phyloP scores from a whole-genome alignment of 1,140 invertebrate genomes.

The Drosophila mauritiana region DNA sequence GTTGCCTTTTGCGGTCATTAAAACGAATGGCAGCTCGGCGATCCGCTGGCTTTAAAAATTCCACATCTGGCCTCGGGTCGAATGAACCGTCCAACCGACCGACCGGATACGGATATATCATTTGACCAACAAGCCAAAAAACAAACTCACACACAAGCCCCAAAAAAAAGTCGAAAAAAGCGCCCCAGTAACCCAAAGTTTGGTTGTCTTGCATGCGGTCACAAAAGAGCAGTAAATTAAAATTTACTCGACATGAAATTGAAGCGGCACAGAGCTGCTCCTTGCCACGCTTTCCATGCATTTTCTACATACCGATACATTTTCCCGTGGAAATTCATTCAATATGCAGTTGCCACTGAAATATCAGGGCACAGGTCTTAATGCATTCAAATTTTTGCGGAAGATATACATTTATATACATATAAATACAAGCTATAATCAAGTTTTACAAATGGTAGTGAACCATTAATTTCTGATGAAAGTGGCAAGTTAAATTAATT shows the following conservation, averaged over 20 bases:
- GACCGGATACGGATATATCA: slow-evolving; percentile 75
- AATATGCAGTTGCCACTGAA: slow-evolving; percentile 18
- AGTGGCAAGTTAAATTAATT: background rate
- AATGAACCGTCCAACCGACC: slow-evolving; percentile 26
- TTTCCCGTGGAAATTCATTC: slow-evolving; percentile 15
- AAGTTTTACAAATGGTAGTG: background rate
- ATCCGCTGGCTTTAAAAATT: slow-evolving; percentile 42
- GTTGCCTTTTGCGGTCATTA: slow-evolving; percentile 57
- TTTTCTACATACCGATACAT: background rate
- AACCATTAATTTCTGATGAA: slow-evolving; percentile 9
- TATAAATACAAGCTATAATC: background rate
- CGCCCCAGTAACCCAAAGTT: slow-evolving; percentile 45
- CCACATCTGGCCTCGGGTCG: slow-evolving; percentile 37
- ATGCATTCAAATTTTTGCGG: slow-evolving; percentile 13
- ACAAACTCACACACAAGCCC: slow-evolving; percentile 17
- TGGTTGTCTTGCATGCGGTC: slow-evolving; percentile 73
- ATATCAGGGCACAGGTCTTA: slow-evolving; percentile 7
- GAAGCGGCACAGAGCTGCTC: slow-evolving; percentile 43
- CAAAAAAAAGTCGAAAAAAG: slow-evolving; percentile 26
- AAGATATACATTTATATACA: background rate
- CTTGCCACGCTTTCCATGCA: slow-evolving; percentile 17
- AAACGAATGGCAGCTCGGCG: slow-evolving; percentile 64
- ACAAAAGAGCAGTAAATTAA: slow-evolving; percentile 81
- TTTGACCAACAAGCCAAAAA: slow-evolving; percentile 64
- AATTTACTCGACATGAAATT: slow-evolving; percentile 81